These are phyloP conservation scores for Vipera ursinii DNA, from an alignment of 2,797 vertebrate genomes.

Conservation along the genomic window DNA sequence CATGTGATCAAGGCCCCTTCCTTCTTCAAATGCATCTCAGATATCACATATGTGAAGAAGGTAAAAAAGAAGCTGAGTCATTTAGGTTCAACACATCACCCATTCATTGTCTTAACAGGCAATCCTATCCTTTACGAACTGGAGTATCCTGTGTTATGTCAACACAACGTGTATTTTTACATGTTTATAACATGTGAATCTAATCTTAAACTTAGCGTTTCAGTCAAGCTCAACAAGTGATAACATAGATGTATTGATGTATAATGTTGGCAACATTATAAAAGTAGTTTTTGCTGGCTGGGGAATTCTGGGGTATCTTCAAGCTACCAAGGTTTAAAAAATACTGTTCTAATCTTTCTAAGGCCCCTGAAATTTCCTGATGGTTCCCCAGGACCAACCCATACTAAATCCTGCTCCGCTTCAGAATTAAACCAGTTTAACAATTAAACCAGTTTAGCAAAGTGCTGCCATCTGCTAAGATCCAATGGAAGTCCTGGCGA, in stretches of 20 bases:
- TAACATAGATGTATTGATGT: background rate
- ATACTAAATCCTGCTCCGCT: background rate
- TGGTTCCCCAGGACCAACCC: background rate
- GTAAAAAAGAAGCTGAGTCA: fast-evolving
- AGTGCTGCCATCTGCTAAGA: background rate
- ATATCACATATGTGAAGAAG: background rate
- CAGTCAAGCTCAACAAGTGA: background rate
- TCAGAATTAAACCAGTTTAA: background rate
- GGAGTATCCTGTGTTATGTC: background rate
- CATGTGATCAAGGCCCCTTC: background rate
- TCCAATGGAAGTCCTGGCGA: background rate
- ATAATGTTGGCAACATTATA: no score
- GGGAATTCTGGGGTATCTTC: no score
- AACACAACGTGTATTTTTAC: background rate
- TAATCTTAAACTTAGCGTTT: background rate
- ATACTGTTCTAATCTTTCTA: background rate
- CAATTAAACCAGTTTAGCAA: background rate
- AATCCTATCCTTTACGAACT: background rate
- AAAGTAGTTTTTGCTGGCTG: no score
- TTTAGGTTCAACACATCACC: background rate
- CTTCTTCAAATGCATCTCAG: background rate
- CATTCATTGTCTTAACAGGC: background rate
- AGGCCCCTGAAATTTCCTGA: background rate
- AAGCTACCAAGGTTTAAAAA: background rate
- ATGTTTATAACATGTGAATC: background rate